phyloP scores from a whole-genome alignment of 2,888 invertebrate genomes.

The Lithophane semibrunnea region DNA sequence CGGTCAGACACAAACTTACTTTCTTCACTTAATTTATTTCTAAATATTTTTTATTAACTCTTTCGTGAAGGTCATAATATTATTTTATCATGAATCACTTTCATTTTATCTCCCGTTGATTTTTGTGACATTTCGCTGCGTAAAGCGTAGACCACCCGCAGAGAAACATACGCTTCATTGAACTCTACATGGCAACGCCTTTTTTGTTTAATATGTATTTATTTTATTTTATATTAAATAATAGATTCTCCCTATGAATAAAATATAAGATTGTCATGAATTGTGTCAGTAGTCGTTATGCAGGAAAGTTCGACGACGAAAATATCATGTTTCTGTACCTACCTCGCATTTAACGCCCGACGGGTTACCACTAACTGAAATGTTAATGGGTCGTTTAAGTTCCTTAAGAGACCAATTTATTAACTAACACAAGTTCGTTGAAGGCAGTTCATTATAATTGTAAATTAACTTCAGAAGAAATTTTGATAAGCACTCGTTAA shows the following conservation, averaged over 20 bases:
- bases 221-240: not conserved
- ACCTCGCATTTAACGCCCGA: not conserved
- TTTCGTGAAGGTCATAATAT: not conserved
- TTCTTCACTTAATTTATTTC: not conserved
- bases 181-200: not conserved
- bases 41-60: not conserved
- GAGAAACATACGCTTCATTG: conserved; percentile 29
- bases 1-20: not conserved
- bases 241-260: not conserved
- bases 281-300: not conserved
- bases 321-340: conserved; percentile 14
- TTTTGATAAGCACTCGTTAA: not conserved
- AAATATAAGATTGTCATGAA: not conserved
- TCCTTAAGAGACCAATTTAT: not conserved
- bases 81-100: conserved; percentile 5
- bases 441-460: conserved; percentile 21
- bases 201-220: conserved; percentile 4
- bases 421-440: conserved; percentile 18
- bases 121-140: conserved; percentile 29
- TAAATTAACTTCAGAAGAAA: conserved; percentile 21
- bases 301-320: conserved; percentile 14
- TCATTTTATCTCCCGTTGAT: conserved; percentile 14
- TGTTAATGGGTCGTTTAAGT: conserved; percentile 34
- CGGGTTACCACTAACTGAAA: conserved; percentile 39
- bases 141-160: conserved; percentile 37